A percentile compares a stretch with the other conserved stretches of the same genome.
Conservation (phyloP, 2,888 invertebrate genomes). For the Gonocerus acuteangulatus region DNA sequence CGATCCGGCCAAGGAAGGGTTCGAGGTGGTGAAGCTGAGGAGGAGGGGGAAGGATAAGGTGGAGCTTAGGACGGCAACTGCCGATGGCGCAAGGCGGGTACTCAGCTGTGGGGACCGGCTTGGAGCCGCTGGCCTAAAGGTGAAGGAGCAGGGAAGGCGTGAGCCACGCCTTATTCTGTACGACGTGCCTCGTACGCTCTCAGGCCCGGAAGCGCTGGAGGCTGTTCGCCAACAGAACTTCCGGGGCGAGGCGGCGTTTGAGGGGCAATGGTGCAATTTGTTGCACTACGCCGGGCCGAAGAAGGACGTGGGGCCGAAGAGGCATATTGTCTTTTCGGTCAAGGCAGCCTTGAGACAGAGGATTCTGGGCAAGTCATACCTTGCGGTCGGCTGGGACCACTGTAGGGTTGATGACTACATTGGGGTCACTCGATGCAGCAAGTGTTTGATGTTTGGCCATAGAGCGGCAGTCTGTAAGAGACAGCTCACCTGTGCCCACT, state of each 20-base stretch:
- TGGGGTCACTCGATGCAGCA: slow-evolving; percentile 3
- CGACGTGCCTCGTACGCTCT: neutral
- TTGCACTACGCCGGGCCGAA: neutral
- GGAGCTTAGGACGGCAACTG: neutral
- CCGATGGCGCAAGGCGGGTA: neutral
- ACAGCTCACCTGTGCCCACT: neutral
- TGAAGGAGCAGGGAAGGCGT: neutral
- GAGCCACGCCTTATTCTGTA: neutral
- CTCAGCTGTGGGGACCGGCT: neutral
- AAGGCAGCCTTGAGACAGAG: neutral
- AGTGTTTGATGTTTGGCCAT: neutral
- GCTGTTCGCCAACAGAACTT: neutral
- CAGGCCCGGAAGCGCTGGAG: neutral
- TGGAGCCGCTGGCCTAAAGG: neutral
- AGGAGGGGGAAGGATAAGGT: neutral
- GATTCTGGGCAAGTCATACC: neutral
- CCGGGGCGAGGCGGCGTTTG: neutral
- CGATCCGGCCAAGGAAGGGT: neutral
- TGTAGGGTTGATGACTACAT: slow-evolving; percentile 1
- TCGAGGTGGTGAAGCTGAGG: neutral
- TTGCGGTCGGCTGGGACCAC: neutral
- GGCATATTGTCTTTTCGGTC: neutral
- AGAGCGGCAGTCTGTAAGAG: neutral
- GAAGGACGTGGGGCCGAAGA: neutral
- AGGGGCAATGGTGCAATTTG: neutral